Conservation (phyloP, 2,113 vertebrate species). For the Vulpes ferrilata region DNA sequence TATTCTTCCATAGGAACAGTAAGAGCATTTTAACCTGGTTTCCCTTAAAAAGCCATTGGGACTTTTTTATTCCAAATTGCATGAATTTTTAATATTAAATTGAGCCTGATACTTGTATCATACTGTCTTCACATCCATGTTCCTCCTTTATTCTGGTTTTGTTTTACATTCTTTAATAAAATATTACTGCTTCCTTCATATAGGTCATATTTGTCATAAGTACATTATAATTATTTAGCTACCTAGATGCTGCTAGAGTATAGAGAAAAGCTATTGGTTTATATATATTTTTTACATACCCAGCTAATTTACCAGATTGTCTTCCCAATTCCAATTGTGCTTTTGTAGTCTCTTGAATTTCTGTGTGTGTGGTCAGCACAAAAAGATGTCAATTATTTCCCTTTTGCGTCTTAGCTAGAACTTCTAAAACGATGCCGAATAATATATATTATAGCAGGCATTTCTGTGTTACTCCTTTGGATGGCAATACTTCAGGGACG, state of each 20-base stretch:
- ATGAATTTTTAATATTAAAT: slow-evolving; percentile 55
- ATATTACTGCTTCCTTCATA: slow-evolving; percentile 33
- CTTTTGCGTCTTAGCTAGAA: slow-evolving; percentile 41
- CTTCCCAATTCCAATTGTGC: slow-evolving; percentile 16
- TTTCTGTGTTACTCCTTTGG: slow-evolving; percentile 37
- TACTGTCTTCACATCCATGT: background rate
- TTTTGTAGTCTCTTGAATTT: slow-evolving; percentile 49
- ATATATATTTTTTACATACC: background rate
- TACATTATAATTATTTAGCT: background rate
- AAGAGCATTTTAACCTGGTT: slow-evolving; percentile 44
- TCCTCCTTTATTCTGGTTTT: slow-evolving; percentile 22
- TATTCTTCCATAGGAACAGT: slow-evolving; percentile 21
- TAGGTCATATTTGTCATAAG: slow-evolving; percentile 6
- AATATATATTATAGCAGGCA: background rate
- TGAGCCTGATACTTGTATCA: slow-evolving; percentile 23
- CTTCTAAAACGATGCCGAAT: slow-evolving; percentile 29
- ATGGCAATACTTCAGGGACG: background rate
- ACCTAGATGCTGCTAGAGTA: background rate
- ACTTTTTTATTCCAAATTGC: background rate
- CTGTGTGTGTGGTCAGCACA: background rate
- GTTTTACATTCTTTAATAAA: slow-evolving; percentile 39
- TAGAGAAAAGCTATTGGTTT: slow-evolving; percentile 27
- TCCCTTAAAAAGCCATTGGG: slow-evolving; percentile 27
- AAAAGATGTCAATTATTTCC: slow-evolving; percentile 41
- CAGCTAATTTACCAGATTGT: background rate